Conservation (phyloP, 2,888 invertebrate genomes). For the Xanthorhoe spadicearia region DNA sequence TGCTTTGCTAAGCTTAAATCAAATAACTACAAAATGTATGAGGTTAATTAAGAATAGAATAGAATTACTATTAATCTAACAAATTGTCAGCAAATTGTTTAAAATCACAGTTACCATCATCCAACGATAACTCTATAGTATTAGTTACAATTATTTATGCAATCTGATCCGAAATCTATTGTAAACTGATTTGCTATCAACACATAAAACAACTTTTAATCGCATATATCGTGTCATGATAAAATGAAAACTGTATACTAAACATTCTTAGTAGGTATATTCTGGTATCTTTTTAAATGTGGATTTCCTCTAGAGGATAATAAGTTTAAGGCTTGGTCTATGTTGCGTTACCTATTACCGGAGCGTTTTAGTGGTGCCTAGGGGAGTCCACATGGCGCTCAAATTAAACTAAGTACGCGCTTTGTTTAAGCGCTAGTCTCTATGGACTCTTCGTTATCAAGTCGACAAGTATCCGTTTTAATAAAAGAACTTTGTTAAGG, state of each 20-base stretch:
- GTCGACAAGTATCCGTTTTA: neutral
- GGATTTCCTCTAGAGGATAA: constrained; percentile 20
- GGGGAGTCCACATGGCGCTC: constrained; percentile 5
- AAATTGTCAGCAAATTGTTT: neutral
- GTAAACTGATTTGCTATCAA: too few relatives aligned
- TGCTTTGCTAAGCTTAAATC: too few relatives aligned
- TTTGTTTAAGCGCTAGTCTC: constrained; percentile 8
- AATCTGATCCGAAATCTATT: too few relatives aligned
- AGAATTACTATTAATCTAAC: neutral
- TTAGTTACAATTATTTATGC: too few relatives aligned
- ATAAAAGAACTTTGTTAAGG: neutral
- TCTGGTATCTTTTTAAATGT: constrained; percentile 6
- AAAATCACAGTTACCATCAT: too few relatives aligned
- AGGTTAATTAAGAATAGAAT: neutral
- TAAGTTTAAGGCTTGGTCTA: constrained; percentile 24
- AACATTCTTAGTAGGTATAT: neutral
- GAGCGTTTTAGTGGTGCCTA: constrained; percentile 6
- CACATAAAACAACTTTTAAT: too few relatives aligned
- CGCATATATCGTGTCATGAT: too few relatives aligned
- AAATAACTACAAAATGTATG: neutral
- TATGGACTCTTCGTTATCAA: neutral
- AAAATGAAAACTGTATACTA: neutral
- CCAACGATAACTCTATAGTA: too few relatives aligned
- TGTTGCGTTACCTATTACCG: constrained; percentile 18
- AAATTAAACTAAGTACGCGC: constrained; percentile 17